phyloP scores from a whole-genome alignment of 2,797 vertebrate genomes.

The Rhinophrynus dorsalis region DNA sequence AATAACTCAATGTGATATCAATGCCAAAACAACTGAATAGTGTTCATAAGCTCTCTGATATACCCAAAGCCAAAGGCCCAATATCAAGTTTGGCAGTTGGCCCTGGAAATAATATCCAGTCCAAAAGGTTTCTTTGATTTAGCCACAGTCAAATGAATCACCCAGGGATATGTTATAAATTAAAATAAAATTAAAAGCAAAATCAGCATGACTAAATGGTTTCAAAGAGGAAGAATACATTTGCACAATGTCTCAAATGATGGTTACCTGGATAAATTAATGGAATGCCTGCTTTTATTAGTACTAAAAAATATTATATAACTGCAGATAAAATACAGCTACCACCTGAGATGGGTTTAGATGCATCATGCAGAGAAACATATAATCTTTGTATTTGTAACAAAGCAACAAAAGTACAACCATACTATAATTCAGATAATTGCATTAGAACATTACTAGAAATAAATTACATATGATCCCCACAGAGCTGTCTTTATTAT shows the following conservation, averaged over 20 bases:
- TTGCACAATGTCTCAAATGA: slow-evolving; percentile 7
- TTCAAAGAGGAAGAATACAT: slow-evolving; percentile 28
- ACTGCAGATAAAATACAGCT: background rate
- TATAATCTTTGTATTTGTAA: slow-evolving; percentile 21
- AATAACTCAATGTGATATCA: slow-evolving; percentile 29
- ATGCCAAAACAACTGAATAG: slow-evolving; percentile 47
- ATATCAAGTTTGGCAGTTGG: slow-evolving; percentile 30
- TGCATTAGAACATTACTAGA: slow-evolving; percentile 7
- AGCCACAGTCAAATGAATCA: slow-evolving; percentile 30
- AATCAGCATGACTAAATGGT: slow-evolving; percentile 35
- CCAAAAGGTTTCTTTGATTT: slow-evolving; percentile 31
- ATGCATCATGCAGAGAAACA: background rate
- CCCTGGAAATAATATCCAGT: slow-evolving; percentile 48
- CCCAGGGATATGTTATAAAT: slow-evolving; percentile 27
- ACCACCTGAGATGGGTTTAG: background rate
- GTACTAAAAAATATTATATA: background rate
- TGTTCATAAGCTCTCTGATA: slow-evolving; percentile 29
- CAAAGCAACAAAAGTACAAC: background rate
- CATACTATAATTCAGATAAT: slow-evolving; percentile 16
- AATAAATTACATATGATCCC: background rate
- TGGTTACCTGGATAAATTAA: slow-evolving; percentile 34
- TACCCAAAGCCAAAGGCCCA: slow-evolving; percentile 46
- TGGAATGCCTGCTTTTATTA: slow-evolving; percentile 24
- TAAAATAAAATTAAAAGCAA: slow-evolving; percentile 17
- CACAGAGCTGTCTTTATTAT: too few species aligned